Evolutionary conservation across 2,113 vertebrate genomes (phyloP), one percentile per base, ranked within the genome.

Genomic region (Ciconia maguari): DNA sequence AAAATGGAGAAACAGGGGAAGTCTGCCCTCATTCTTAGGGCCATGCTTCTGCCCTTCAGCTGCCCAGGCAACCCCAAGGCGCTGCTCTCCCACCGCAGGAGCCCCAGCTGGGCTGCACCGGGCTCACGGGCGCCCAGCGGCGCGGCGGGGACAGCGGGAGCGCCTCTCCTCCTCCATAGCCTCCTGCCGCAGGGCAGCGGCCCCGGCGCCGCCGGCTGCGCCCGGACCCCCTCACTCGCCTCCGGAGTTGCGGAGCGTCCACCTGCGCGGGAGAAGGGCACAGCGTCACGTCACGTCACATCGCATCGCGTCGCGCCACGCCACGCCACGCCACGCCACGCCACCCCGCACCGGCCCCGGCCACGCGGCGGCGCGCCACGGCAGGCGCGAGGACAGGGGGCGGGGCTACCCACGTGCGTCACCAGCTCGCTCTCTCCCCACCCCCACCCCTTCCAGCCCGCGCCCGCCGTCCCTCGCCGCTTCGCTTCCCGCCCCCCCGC

Each of bases 161-260:
- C 18, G 22, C 24, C 38, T 12, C 36, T 58, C 44, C 34, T 51
- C 27, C 60, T 21, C 36, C 10, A 6, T 30, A 6, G 27, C 41
- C 79, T 41, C 64, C 30, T 6, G 29, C 34, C 4, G 16, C 58
- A 6, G 36, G 25, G 60, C 70, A 16, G 32, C 22, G 20, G 25
- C 76, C 24, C 24, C 49, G 11, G 16, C 16, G 20, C 16, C 64
- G 1, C n/a, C 34, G 27, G 2, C 65, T 2, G 29, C 8, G 24
- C 27, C 64, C 44, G 6, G 32, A 16, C 8, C 20, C 46, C 54
- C 25, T 51, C 75, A 96, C 93, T 96, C 76, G 91, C 97, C 97
- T 97, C 71, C 87, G 62, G 3, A 34, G 19, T 2, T 83, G 87
- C 51, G 68, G 60, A 96, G 90, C 58, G 29, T 97, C 97, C 97